Evolutionary conservation across 2,797 vertebrate species (phyloP).

Genomic region (Thalassophryne amazonica): DNA sequence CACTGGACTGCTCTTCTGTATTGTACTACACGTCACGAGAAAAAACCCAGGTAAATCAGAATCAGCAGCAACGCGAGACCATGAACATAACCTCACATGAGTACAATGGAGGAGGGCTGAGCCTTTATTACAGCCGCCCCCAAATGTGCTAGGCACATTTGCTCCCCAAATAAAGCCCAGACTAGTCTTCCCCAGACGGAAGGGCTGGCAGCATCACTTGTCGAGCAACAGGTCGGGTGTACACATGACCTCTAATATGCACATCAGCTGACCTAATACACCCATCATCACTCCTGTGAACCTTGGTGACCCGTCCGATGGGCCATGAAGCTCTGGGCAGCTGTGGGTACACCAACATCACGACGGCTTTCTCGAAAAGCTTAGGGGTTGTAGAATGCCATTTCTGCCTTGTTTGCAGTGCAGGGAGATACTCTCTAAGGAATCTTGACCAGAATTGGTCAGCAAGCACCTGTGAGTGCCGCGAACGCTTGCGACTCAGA

Average conservation of each 20-base stretch:
- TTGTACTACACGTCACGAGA: too few species aligned
- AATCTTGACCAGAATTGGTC: slow-evolving; percentile 1
- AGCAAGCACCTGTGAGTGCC: neutral
- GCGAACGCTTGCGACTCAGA: neutral
- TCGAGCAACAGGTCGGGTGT: neutral
- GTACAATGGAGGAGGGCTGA: too few species aligned
- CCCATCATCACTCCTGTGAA: neutral
- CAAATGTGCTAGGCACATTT: too few species aligned
- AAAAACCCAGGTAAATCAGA: too few species aligned
- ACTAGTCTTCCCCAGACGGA: neutral
- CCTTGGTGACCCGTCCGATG: neutral
- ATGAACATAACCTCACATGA: too few species aligned
- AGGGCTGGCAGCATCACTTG: neutral
- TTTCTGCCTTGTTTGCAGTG: neutral
- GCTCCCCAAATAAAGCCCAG: too few species aligned
- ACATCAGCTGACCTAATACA: neutral
- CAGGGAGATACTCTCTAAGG: neutral
- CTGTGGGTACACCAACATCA: neutral
- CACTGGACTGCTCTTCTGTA: too few species aligned
- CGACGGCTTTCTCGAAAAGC: neutral
- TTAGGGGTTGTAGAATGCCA: neutral
- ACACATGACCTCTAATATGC: neutral
- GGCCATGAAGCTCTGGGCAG: neutral
- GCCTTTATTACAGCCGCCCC: too few species aligned
- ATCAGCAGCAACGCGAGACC: too few species aligned